phyloP scores from a whole-genome alignment of 2,797 vertebrate genomes.

The Myripristis murdjan region DNA sequence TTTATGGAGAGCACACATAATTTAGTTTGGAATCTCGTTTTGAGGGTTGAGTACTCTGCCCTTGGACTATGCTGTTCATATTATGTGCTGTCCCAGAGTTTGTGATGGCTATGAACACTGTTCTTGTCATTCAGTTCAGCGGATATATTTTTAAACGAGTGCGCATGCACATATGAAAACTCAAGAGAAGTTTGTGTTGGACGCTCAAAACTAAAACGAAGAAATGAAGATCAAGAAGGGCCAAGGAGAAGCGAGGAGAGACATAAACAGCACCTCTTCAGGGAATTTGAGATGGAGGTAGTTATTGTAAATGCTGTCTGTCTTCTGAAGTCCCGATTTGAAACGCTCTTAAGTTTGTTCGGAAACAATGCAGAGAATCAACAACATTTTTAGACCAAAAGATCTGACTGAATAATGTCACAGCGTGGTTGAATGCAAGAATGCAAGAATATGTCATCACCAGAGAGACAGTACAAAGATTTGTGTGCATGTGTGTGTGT shows the following conservation, averaged over 20 bases:
- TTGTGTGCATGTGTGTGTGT: conserved; percentile 1
- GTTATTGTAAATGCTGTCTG: neutral
- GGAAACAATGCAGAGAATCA: too few species aligned
- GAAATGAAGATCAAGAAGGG: neutral
- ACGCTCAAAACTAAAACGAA: neutral
- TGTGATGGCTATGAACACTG: too few species aligned
- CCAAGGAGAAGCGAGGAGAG: neutral
- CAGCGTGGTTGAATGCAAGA: neutral
- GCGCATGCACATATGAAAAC: too few species aligned
- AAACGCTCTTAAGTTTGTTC: too few species aligned
- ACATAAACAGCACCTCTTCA: too few species aligned
- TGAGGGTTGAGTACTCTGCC: neutral
- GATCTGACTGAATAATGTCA: too few species aligned
- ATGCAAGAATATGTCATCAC: neutral
- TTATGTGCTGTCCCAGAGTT: neutral
- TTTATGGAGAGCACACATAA: neutral
- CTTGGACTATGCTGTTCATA: neutral
- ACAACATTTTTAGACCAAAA: conserved; percentile 1
- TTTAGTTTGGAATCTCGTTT: conserved; percentile 6
- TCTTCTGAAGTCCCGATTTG: conserved; percentile 1
- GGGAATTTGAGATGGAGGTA: neutral
- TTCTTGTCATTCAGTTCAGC: too few species aligned
- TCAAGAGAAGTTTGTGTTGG: too few species aligned
- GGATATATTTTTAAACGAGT: too few species aligned
- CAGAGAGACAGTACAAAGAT: neutral